phyloP scores from a whole-genome alignment of 2,113 vertebrate genomes.

The Puma concolor region DNA sequence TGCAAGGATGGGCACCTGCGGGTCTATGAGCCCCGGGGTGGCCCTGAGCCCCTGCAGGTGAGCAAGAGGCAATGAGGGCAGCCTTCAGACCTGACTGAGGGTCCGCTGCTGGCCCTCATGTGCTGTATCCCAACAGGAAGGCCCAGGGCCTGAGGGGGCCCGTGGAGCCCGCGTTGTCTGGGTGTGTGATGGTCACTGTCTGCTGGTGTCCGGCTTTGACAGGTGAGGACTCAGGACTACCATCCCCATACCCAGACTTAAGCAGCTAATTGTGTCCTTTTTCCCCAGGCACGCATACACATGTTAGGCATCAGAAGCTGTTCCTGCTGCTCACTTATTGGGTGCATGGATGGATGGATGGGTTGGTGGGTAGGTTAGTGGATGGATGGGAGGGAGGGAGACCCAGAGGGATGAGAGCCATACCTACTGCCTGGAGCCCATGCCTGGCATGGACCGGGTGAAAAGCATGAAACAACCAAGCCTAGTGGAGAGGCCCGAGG shows the following conservation, averaged over 20 bases:
- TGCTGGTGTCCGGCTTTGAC: conserved; percentile 96
- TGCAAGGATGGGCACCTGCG: conserved; percentile 94
- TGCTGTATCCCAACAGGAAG: conserved; percentile 87
- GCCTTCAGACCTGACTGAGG: not conserved
- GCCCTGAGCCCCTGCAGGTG: conserved; percentile 90
- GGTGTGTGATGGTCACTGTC: conserved; percentile 91
- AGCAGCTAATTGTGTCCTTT: not conserved
- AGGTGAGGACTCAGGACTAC: conserved; percentile 83
- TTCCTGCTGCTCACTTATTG: not conserved
- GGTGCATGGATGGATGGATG: not conserved
- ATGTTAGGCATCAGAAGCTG: not conserved
- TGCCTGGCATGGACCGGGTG: not conserved
- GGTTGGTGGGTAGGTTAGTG: not conserved
- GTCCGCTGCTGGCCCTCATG: not conserved
- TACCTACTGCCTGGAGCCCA: not conserved
- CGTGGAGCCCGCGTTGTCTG: conserved; percentile 95
- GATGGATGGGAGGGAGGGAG: not conserved
- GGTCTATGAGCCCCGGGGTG: conserved; percentile 91
- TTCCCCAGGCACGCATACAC: not conserved
- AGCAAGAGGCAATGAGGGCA: not conserved
- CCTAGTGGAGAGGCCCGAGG: not conserved
- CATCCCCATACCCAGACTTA: not conserved
- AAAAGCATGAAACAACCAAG: not conserved
- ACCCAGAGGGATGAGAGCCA: not conserved
- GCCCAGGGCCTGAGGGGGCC: conserved; percentile 92